Evolutionary conservation across 2,113 vertebrate species (phyloP), one percentile per base, ranked within the genome.

Genomic region (Deroptyus accipitrinus): DNA sequence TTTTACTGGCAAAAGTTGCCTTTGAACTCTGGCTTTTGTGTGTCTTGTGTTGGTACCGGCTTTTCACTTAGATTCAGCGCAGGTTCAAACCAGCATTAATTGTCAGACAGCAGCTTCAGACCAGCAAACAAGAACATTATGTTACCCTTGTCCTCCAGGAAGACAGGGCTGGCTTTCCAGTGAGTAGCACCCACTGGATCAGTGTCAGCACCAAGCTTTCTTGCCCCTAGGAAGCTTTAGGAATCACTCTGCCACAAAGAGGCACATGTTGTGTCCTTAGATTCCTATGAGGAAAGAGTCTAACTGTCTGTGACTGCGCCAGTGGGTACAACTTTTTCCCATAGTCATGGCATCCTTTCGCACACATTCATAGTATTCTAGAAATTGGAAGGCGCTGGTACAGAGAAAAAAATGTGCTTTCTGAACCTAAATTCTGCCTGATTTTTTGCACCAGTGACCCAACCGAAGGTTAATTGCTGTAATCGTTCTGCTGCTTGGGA

Each of bases 121-220:
- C 11, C 20, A 39, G 25, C 8, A 59, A 44, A 72, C 0, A 0
- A 70, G 23, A 70, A 55, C 23, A 8, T 22, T 49, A 28, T 25
- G 7, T 52, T 49, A 54, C 4, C 4, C 6, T 44, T 62, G 14
- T 49, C 15, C 13, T 88, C 49, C 25, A 68, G 11, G 28, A 59
- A 64, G 46, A 54, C 11, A 20, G 30, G 1, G 5, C 3, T 49
- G 30, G 16, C 23, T 57, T 92, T 73, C 28, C 12, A 76, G 30
- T 2, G 42, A 64, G 17, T 3, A 37, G 4, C 15, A 51, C 2
- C 4, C 7, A 5, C 9, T 35, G 8, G 1, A 0, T n/a, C 42
- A 24, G 6, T 13, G 33, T 51, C 2, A 5, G 6, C 13, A 35
- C 7, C 0, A 2, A 76, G 13, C 2, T 79, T 5, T 46, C n/a